Evolutionary conservation across 2,113 vertebrate species (phyloP).

Genomic region (Cyanoramphus novaezelandiae): DNA sequence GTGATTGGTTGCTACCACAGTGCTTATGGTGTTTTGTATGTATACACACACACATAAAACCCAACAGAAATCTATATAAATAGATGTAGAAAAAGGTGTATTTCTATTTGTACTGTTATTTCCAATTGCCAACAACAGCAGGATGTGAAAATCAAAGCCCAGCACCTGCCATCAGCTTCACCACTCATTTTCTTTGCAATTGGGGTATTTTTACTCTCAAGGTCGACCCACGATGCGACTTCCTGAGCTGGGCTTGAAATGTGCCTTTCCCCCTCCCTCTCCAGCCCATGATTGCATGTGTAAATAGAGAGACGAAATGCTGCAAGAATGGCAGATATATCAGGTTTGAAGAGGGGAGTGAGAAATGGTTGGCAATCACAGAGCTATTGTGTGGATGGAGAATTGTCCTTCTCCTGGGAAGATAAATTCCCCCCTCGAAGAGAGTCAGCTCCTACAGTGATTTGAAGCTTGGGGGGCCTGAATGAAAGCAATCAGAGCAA

Average conservation of each 20-base stretch:
- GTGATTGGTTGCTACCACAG: not conserved
- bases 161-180: fast-evolving
- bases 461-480: not conserved
- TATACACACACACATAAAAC: not conserved
- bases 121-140: not conserved
- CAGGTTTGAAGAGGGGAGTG: not conserved
- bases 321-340: not conserved
- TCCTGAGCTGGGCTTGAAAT: not conserved
- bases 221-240: not conserved
- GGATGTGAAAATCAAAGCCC: not conserved
- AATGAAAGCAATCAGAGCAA: not conserved
- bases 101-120: not conserved
- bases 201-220: not conserved
- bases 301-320: not conserved
- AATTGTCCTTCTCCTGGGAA: not conserved
- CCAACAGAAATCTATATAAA: not conserved
- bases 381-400: not conserved
- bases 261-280: not conserved
- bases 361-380: not conserved
- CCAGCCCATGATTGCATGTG: not conserved
- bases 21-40: not conserved
- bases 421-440: not conserved
- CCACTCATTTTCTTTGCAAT: not conserved
- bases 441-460: not conserved
- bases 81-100: not conserved